Conservation (phyloP, 2,113 vertebrate genomes). For the Otolemur garnettii region DNA sequence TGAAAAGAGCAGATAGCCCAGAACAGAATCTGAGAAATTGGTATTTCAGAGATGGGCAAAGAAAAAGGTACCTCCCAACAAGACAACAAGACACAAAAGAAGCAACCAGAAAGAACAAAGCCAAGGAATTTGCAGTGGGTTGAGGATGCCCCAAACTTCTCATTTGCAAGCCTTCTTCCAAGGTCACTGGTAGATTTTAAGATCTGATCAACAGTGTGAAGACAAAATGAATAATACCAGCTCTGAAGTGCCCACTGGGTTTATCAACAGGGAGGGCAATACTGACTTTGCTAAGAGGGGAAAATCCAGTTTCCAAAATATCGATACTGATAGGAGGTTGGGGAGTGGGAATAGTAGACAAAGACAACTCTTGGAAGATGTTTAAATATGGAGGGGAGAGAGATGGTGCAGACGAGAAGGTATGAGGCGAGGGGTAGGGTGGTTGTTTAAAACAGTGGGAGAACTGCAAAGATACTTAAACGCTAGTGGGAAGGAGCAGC, state of each 20-base stretch:
- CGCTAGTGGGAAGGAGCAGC: neutral
- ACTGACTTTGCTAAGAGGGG: neutral
- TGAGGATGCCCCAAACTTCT: neutral
- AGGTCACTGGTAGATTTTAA: neutral
- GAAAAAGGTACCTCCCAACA: neutral
- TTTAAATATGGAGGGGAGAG: neutral
- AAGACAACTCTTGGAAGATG: neutral
- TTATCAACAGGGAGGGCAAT: neutral
- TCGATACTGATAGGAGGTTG: neutral
- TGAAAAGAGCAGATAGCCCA: neutral
- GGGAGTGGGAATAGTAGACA: neutral
- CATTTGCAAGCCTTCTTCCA: neutral
- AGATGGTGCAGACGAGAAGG: neutral
- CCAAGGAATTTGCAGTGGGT: neutral
- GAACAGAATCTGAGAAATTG: neutral
- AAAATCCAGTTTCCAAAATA: neutral
- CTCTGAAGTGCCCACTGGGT: neutral
- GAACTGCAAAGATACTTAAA: neutral
- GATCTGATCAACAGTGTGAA: neutral
- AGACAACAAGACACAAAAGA: neutral
- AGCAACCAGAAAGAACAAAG: neutral
- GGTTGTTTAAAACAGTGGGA: neutral
- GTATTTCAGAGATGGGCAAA: conserved; percentile 14
- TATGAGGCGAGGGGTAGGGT: neutral
- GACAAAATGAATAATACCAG: neutral